Conservation (phyloP, 2,113 vertebrate species). For the Lasiurus borealis region DNA sequence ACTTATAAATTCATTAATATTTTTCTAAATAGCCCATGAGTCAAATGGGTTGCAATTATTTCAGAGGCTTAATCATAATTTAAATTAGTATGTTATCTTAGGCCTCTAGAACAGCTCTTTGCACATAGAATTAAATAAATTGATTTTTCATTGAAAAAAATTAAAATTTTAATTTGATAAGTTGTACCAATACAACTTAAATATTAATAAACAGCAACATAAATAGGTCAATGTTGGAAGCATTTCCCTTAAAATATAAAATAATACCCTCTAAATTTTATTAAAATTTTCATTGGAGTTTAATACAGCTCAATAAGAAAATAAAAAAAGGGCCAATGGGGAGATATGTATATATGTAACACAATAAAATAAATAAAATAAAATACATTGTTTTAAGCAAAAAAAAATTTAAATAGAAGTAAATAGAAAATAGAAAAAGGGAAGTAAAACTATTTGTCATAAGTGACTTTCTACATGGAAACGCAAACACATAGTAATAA, state of each 20-base stretch:
- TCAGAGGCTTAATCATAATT: not conserved
- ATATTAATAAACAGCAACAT: not conserved
- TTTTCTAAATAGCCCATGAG: not conserved
- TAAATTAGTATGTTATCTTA: not conserved
- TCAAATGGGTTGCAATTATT: not conserved
- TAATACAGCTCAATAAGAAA: not conserved
- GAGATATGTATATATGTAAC: too few species aligned
- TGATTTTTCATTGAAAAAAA: not conserved
- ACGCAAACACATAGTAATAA: not conserved
- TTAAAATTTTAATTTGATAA: not conserved
- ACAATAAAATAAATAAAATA: too few species aligned
- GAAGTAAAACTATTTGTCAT: slow-evolving; percentile 21
- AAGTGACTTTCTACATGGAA: slow-evolving; percentile 39
- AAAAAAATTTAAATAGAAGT: not conserved
- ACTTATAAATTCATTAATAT: not conserved
- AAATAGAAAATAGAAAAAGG: not conserved
- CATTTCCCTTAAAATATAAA: not conserved
- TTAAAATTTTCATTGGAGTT: not conserved
- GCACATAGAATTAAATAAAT: not conserved
- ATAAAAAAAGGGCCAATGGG: too few species aligned
- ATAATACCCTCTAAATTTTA: not conserved
- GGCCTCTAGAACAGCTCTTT: not conserved
- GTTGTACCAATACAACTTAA: not conserved
- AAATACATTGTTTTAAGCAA: too few species aligned
- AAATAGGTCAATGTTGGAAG: not conserved